Percentiles rank a stretch among this genome's conserved stretches.
These are phyloP conservation scores for Siphamia tubifer DNA, from an alignment of 2,113 vertebrate genomes.

Conservation along the genomic window DNA sequence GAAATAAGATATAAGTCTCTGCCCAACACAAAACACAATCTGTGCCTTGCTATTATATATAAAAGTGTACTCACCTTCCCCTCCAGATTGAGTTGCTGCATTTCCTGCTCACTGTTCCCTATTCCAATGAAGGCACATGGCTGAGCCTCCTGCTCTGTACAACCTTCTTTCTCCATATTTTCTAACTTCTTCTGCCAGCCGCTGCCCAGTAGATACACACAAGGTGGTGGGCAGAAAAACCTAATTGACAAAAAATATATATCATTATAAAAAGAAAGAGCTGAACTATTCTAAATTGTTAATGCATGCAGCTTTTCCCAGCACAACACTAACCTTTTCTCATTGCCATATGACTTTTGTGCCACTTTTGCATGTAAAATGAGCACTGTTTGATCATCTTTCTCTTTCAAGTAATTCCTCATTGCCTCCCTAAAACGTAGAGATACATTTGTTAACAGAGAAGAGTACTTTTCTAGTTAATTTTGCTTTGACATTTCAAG, in stretches of 20 bases:
- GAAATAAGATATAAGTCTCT: too few species aligned
- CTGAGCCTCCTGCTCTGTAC: conserved; percentile 94
- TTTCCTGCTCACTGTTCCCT: conserved; percentile 97
- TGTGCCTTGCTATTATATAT: background rate
- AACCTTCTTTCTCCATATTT: conserved; percentile 93
- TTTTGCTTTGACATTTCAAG: background rate
- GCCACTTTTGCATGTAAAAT: conserved; percentile 98
- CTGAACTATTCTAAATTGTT: too few species aligned
- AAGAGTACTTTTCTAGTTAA: background rate
- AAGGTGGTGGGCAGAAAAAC: conserved; percentile 96
- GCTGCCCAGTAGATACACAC: conserved; percentile 96
- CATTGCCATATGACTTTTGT: conserved; percentile 97
- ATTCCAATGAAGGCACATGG: conserved; percentile 97
- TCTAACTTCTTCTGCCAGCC: conserved; percentile 99
- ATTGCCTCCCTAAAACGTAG: conserved; percentile 88
- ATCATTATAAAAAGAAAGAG: too few species aligned
- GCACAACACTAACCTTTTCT: conserved; percentile 86
- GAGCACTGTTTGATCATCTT: conserved; percentile 96
- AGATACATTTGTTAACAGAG: background rate
- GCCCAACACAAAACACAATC: too few species aligned
- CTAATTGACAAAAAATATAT: conserved; percentile 56
- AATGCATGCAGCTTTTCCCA: background rate
- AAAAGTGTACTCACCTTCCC: conserved; percentile 85
- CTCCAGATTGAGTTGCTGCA: conserved; percentile 97
- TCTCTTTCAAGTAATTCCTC: conserved; percentile 95